Evolutionary conservation across 2,113 vertebrate species (phyloP).

Genomic region (Tragelaphus imberbis): DNA sequence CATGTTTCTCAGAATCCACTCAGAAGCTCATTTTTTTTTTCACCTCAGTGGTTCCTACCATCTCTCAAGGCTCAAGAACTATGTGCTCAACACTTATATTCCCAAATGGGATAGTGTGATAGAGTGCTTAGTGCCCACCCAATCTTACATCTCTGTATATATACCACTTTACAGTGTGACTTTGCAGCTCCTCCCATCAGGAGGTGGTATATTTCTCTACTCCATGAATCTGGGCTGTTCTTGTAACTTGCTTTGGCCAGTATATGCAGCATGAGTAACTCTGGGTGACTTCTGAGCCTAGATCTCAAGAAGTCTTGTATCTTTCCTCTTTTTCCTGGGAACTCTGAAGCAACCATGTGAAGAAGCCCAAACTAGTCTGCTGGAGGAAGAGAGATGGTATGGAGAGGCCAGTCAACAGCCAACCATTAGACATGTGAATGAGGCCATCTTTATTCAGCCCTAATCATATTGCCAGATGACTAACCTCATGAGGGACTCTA

Average conservation of each 20-base stretch:
- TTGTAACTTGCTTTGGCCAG: slow-evolving; percentile 19
- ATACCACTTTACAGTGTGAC: neutral
- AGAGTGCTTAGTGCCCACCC: neutral
- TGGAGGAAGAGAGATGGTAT: neutral
- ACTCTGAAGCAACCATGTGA: neutral
- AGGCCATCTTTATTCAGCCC: neutral
- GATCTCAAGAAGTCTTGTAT: slow-evolving; percentile 20
- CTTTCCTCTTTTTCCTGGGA: neutral
- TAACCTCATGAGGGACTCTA: neutral
- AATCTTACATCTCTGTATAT: slow-evolving; percentile 17
- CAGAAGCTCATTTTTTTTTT: slow-evolving; percentile 33
- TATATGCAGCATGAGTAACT: neutral
- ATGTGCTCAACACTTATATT: slow-evolving; percentile 2
- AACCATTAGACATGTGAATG: neutral
- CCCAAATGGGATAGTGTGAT: neutral
- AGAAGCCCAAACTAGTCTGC: neutral
- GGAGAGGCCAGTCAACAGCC: neutral
- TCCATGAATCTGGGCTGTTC: neutral
- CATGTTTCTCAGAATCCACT: neutral
- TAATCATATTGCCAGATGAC: neutral
- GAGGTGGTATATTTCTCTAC: neutral
- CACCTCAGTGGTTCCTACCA: neutral
- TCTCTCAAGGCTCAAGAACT: neutral
- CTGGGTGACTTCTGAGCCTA: neutral
- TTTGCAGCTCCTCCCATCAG: neutral